phyloP scores from a whole-genome alignment of 2,797 vertebrate genomes.

The Sebastes dallii region DNA sequence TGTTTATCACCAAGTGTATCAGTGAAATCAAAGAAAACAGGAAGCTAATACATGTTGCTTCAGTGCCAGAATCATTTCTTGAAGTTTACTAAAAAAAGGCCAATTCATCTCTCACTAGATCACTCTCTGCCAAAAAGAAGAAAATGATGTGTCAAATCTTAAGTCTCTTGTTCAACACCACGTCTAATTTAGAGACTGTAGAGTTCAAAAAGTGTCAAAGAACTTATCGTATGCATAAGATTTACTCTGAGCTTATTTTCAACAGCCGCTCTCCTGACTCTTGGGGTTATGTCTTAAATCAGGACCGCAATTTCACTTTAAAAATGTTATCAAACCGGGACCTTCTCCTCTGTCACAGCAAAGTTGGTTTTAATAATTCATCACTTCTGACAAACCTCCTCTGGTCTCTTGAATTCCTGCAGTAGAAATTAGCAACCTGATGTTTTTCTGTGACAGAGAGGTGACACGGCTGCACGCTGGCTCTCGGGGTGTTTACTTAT shows the following conservation, averaged over 20 bases:
- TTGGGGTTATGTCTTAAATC: slow-evolving; percentile 33
- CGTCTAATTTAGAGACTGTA: neutral
- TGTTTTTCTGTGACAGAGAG: slow-evolving; percentile 22
- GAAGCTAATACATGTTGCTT: slow-evolving; percentile 1
- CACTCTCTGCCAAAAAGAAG: neutral
- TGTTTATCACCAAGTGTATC: slow-evolving; percentile 12
- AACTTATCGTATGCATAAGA: neutral
- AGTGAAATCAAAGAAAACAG: slow-evolving; percentile 13
- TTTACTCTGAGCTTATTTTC: slow-evolving; percentile 3
- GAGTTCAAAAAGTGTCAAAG: neutral
- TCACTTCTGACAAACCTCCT: slow-evolving; percentile 49
- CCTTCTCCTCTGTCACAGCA: slow-evolving; percentile 43
- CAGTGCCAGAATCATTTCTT: neutral
- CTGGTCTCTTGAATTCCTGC: slow-evolving; percentile 23
- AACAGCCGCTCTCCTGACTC: slow-evolving; percentile 17
- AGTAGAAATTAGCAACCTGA: slow-evolving; percentile 34
- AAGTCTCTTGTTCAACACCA: neutral
- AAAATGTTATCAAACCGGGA: slow-evolving; percentile 48
- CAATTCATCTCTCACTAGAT: neutral
- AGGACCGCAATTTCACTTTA: slow-evolving; percentile 38
- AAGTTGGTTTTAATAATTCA: slow-evolving; percentile 70
- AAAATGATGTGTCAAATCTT: neutral
- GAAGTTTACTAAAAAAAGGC: neutral
- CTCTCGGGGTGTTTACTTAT: slow-evolving; percentile 61
- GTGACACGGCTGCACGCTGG: neutral